phyloP scores from a whole-genome alignment of 2,797 vertebrate species.

The Novumbra hubbsi region DNA sequence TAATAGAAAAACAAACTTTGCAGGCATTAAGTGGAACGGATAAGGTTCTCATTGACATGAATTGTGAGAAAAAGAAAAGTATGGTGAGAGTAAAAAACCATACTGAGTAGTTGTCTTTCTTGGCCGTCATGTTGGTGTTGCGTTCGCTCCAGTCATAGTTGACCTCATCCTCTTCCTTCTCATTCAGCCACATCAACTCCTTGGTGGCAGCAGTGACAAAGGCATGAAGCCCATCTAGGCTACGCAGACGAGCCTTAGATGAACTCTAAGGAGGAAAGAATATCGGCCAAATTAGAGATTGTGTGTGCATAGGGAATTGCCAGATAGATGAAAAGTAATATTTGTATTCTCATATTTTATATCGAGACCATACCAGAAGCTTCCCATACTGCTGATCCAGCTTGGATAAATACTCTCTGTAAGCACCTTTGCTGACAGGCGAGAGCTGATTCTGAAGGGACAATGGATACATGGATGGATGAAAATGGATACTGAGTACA shows the following conservation, averaged over 20 bases:
- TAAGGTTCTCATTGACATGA: too few relatives aligned
- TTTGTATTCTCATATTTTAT: not conserved
- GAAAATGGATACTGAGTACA: slow-evolving; percentile 1
- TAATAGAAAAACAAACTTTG: too few relatives aligned
- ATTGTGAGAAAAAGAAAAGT: not conserved
- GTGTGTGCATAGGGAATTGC: not conserved
- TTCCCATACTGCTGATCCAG: slow-evolving; percentile 87
- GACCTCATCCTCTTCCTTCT: slow-evolving; percentile 93
- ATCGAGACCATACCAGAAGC: slow-evolving; percentile 77
- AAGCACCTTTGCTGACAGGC: slow-evolving; percentile 74
- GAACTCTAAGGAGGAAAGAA: slow-evolving; percentile 68
- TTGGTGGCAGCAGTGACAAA: slow-evolving; percentile 87
- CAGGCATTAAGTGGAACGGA: too few relatives aligned
- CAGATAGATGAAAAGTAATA: not conserved
- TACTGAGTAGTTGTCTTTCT: slow-evolving; percentile 95
- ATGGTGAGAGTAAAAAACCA: not conserved
- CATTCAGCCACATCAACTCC: slow-evolving; percentile 93
- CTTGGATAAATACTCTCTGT: slow-evolving; percentile 85
- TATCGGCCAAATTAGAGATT: not conserved
- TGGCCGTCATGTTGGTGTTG: slow-evolving; percentile 85
- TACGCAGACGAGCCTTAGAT: slow-evolving; percentile 81
- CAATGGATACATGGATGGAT: too few relatives aligned
- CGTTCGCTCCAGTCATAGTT: slow-evolving; percentile 92
- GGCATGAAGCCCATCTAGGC: slow-evolving; percentile 82
- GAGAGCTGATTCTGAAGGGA: slow-evolving; percentile 81